Percentiles rank a stretch among this genome's conserved stretches.
Conservation (phyloP, 1,140 invertebrate species). For the Tachypleus tridentatus region DNA sequence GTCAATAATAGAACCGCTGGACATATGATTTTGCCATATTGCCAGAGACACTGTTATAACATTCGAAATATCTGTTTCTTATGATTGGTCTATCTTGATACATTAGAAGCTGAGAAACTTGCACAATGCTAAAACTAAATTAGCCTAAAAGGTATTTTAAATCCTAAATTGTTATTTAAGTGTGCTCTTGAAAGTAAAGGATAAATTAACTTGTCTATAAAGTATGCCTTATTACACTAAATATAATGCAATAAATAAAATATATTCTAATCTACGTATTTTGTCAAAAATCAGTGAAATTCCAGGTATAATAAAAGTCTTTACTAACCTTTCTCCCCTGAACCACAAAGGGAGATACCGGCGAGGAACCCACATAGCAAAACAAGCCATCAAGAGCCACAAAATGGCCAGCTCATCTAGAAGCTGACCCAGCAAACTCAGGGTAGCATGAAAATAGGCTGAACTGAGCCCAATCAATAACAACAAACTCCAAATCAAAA, state of each 20-base stretch:
- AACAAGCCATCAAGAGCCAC: conserved; percentile 63
- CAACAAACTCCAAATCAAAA: conserved; percentile 59
- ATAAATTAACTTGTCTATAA: too few relatives aligned
- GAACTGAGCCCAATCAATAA: conserved; percentile 64
- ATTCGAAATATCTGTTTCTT: too few relatives aligned
- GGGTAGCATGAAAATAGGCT: conserved; percentile 68
- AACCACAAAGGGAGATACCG: conserved; percentile 52
- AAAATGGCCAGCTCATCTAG: conserved; percentile 65
- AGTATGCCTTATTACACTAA: too few relatives aligned
- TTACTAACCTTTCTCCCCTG: conserved; percentile 46
- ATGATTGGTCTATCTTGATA: too few relatives aligned
- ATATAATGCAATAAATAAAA: conserved; percentile 33
- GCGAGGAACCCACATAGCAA: conserved; percentile 57
- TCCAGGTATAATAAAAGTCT: background rate
- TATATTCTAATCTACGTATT: conserved; percentile 2
- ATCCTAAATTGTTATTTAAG: too few relatives aligned
- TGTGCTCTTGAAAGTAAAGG: too few relatives aligned
- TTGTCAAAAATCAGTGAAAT: conserved; percentile 15
- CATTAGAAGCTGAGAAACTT: too few relatives aligned
- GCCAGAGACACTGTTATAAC: too few relatives aligned
- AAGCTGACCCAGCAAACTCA: conserved; percentile 63
- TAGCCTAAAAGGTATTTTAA: too few relatives aligned
- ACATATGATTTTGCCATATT: too few relatives aligned
- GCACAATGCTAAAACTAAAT: too few relatives aligned
- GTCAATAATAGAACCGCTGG: too few relatives aligned